Evolutionary conservation across 2,888 invertebrate species (phyloP), one percentile per base, ranked within the genome.

Genomic region (Clitarchus hookeri): DNA sequence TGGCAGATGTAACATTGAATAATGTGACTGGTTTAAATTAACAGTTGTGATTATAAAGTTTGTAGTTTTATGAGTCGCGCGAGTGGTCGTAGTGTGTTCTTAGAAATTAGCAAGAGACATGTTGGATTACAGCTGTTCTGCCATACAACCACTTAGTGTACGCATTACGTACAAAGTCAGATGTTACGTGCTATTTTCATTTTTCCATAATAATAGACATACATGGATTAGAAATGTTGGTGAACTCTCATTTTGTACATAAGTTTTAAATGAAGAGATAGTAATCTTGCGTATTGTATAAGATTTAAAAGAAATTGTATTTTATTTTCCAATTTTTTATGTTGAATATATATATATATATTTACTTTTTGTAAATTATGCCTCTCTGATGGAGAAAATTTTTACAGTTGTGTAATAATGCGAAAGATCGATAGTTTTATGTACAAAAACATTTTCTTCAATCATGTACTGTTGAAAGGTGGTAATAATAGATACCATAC

Each of bases 201-300:
- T 48, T 65, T 65, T 65, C 23, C 8, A n/a, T 65, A 65, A 65
- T n/a, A 8, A 65, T 65, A 65, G 65, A 65, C 65, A 19, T 65
- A 8, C 65, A n/a, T 23, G 23, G n/a, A n/a, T 65, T n/a, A 65
- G 65, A 48, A 48, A 65, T 23, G 11, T 65, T n/a, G 2, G n/a
- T 65, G 65, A 65, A 65, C 65, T 65, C 65, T 65, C n/a, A 23
- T 65, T 65, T 65, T 65, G 65, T 65, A 65, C 65, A 65, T 65
- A 65, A 65, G 65, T 65, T 65, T 65, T 65, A 65, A 65, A 19
- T n/a, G n/a, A 65, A n/a, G 6, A 65, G 65, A 9, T 65, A 65
- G 12, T 65, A 8, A 8, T 65, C n/a, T 65, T 65, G 65, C n/a
- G 0, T 65, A n/a, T 65, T 8, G n/a, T 65, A 65, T 65, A n/a